Base-by-base conservation (phyloP, 1,140 invertebrate genomes). In the Drosophila azteca region DNA sequence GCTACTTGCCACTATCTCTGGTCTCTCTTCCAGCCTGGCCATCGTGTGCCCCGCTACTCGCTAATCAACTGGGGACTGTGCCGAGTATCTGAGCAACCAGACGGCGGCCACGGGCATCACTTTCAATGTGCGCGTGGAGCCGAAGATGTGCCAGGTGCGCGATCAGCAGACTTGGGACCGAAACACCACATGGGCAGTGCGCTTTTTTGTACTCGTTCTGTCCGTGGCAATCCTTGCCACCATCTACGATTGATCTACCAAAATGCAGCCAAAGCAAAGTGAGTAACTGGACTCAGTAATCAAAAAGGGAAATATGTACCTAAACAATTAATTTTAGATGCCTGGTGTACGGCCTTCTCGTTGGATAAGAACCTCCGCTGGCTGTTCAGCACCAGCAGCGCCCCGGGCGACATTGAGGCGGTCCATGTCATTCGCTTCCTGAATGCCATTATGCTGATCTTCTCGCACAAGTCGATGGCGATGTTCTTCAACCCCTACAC, bases 381-480 rank as follows among this genome's bases (percentile, higher is more conserved):
- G 77, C 90, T 95, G 4, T 89, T 94, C 13, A 94, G 92, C 44
- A 77, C 94, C 9, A 65, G 90, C 93, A 59, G 91, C 92, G 43
- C 71, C 61, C 11, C 81, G 82, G 93, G 93, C 15, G 94, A 95
- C 62, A 94, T 95, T 29, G 84, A 92, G 24, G 92, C 93, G 1
- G 92, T 95, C 4, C 94, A 95, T 83, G 94, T 94, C 3, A 93
- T 95, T 6, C 91, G 95, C 49, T 93, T 93, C 13, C 69, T 95
- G 0, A 95, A 95, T 72, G 94, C 94, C n/a, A 41, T 93, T 2
- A 92, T 94, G 92, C 82, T 94, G 26, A 90, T 95, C 9, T 64
- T 95, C 24, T 93, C 94, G 0, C 95, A 95, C 85, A 95, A 95
- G 66, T 94, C 93, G 8, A 94, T 95, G 93, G 94, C 94, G 3